Base-by-base conservation (phyloP, 2,888 invertebrate genomes). In the Orchesella flavescens region DNA sequence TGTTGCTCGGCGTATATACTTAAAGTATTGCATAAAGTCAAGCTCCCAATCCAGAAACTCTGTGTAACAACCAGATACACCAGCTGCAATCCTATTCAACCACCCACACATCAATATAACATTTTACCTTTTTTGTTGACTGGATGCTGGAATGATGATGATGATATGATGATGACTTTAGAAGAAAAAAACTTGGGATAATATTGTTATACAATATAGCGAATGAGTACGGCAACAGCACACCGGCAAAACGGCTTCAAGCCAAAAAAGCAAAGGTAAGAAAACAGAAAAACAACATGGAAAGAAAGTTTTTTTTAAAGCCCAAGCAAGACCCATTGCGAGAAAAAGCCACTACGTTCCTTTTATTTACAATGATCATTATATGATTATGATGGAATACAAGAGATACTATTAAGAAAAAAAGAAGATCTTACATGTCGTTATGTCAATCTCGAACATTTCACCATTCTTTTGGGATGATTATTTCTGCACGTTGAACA, bases 391-490 rank as follows among this genome's bases (percentile, higher is more conserved):
- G 21, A 53, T 49, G 23, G 66, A 17, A 44, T 17, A 44, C 10
- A 53, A 69, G 17, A n/a, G 17, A n/a, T n/a, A 53, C 13, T 55
- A n/a, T 34, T 71, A 1, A n/a, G 5, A 12, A 12, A n/a, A 59
- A 69, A 61, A 43, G 46, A 23, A 68, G n/a, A n/a, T n/a, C 77
- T 69, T 78, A 63, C 63, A 73, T 73, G 74, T 75, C 74, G 65
- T 75, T 74, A 85, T 73, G 71, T 86, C 84, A 84, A 75, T 85
- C 83, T 86, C 85, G 79, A 85, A 78, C 86, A 86, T 86, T 85
- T 86, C 86, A 86, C 85, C 86, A 85, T 86, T 83, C 73, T 85
- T 85, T 86, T 80, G 34, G 71, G 46, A 65, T 77, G 65, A 77
- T 76, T 75, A 57, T 76, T 68, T 78, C 63, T 65, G 34, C 66